Conservation (phyloP, 2,888 invertebrate genomes). For the Villa cingulata region DNA sequence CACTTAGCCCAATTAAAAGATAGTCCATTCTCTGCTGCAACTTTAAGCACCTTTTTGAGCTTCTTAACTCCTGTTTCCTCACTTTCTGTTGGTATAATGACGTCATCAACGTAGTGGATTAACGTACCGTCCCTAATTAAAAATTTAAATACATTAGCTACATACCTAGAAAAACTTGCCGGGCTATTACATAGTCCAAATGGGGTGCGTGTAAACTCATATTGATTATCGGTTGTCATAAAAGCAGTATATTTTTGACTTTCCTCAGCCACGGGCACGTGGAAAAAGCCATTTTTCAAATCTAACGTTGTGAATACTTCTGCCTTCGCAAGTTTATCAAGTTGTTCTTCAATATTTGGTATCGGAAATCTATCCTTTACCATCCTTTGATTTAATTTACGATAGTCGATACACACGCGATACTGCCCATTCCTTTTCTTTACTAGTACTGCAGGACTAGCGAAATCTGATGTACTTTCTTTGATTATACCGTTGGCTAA, state of each 20-base stretch:
- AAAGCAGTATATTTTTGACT: slow-evolving; percentile 14
- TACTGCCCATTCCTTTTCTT: slow-evolving; percentile 11
- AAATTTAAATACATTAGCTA: slow-evolving; percentile 17
- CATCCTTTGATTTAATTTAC: slow-evolving; percentile 24
- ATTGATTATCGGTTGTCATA: slow-evolving; percentile 8
- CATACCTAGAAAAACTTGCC: slow-evolving; percentile 15
- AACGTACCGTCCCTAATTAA: not conserved
- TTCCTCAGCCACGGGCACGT: slow-evolving; percentile 20
- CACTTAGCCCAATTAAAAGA: slow-evolving; percentile 16
- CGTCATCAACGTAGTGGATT: slow-evolving; percentile 3
- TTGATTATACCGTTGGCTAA: slow-evolving; percentile 19
- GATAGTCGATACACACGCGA: slow-evolving; percentile 25
- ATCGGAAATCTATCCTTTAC: slow-evolving; percentile 23
- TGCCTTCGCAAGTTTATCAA: slow-evolving; percentile 19
- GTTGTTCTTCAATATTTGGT: slow-evolving; percentile 27
- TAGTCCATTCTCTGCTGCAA: slow-evolving; percentile 8
- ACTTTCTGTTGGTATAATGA: slow-evolving; percentile 13
- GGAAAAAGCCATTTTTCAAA: no score
- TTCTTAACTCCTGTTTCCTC: slow-evolving; percentile 7
- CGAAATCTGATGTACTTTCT: slow-evolving; percentile 21
- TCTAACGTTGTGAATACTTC: no score
- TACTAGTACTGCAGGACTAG: slow-evolving; percentile 13
- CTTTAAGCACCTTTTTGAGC: slow-evolving; percentile 6
- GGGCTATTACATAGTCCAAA: slow-evolving; percentile 26
- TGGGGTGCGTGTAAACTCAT: slow-evolving; percentile 19